Evolutionary conservation across 2,888 invertebrate genomes (phyloP), one percentile per base, ranked within the genome.

Genomic region (Eupithecia abbreviata): DNA sequence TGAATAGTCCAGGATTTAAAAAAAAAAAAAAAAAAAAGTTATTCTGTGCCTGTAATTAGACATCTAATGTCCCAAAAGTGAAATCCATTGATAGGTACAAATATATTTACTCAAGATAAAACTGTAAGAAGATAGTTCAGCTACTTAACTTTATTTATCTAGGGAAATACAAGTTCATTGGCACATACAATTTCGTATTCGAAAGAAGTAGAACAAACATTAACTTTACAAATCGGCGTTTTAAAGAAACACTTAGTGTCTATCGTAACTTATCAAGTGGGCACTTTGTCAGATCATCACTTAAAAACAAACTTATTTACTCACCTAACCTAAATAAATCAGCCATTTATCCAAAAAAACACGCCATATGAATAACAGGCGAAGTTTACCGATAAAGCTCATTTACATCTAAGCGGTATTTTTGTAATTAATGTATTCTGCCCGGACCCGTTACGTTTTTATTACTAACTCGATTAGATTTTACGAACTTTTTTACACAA

Each of bases 361-460:
- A 80, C 77, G 74, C 72, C 78, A 81, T 80, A 86, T 87, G 86
- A 85, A 87, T 85, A 79, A 81, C 77, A 62, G 80, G 76, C 81
- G 71, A 80, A 79, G 83, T 82, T 77, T 78, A 83, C 78, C 81
- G 87, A 88, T 87, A 85, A 86, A 83, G 77, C 84, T 86, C 86
- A 87, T 88, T 88, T 83, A 87, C 86, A 84, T 82, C 83, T 83
- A 84, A 87, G 83, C 85, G 86, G 87, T 87, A 88, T 88, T 88
- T 87, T 81, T 85, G 80, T 86, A 85, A 88, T 86, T 85, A 88
- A 86, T 87, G 86, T 83, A 81, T 67, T 74, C 84, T 84, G 84
- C 84, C 85, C 83, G 81, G 76, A 74, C 80, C 80, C 80, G 81
- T 77, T 80, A 80, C 83, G 80, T 82, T 86, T 83, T 85, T 84